Percentiles rank a stretch among this genome's conserved stretches.
phyloP scores from a whole-genome alignment of 2,797 vertebrate genomes.

The Ctenosaura bakeri region DNA sequence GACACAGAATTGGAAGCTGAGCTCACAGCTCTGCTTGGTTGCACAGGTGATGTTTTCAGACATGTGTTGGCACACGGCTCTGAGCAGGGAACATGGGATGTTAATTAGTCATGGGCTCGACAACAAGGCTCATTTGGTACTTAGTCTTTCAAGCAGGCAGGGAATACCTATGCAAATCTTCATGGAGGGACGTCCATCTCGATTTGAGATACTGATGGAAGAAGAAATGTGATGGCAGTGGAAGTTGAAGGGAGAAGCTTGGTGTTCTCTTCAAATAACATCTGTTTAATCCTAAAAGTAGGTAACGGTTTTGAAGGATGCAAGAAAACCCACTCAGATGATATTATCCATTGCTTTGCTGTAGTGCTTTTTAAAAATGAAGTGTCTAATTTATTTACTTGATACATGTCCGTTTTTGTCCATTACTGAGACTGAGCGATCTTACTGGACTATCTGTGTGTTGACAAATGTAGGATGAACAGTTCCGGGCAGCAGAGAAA shows the following conservation, averaged over 20 bases:
- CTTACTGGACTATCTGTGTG: background rate
- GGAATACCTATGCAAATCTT: slow-evolving; percentile 7
- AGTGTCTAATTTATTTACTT: background rate
- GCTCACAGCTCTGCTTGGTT: background rate
- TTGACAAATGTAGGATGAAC: background rate
- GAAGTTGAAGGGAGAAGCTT: background rate
- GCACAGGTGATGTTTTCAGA: background rate
- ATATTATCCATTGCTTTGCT: background rate
- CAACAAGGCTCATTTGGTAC: background rate
- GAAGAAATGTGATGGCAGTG: background rate
- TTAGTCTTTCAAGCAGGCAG: background rate
- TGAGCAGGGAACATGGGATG: background rate
- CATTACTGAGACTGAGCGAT: background rate
- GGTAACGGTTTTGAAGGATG: background rate
- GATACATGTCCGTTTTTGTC: background rate
- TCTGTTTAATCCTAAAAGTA: background rate
- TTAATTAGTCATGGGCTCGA: background rate
- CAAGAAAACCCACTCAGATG: background rate
- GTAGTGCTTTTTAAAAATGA: background rate
- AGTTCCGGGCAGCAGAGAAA: no score
- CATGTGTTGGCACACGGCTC: background rate
- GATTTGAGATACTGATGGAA: background rate
- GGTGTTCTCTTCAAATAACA: background rate
- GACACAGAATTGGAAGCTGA: background rate
- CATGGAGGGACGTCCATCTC: background rate